Conservation (phyloP, 2,113 vertebrate genomes). For the Anser brachyrhynchus region DNA sequence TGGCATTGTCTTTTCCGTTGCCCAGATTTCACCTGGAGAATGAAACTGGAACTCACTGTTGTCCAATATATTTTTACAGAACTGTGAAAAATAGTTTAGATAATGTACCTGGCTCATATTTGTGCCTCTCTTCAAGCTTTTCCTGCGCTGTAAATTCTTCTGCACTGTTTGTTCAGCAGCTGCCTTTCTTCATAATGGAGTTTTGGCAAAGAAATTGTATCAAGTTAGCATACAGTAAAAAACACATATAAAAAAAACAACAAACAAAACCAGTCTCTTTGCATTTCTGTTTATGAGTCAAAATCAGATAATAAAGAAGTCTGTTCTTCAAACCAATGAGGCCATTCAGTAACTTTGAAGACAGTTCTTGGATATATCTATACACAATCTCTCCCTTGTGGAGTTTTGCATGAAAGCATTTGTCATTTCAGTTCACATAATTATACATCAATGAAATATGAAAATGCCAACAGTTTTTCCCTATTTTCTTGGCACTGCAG, state of each 20-base stretch:
- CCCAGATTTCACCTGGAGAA: not conserved
- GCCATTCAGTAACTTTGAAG: not conserved
- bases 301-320: not conserved
- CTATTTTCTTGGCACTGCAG: not conserved
- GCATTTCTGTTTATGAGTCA: not conserved
- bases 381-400: not conserved
- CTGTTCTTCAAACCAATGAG: not conserved
- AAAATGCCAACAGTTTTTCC: constrained; percentile 4
- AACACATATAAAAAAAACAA: not conserved
- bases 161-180: not conserved
- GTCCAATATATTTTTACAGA: not conserved
- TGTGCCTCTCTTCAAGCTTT: not conserved
- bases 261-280: not conserved
- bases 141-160: not conserved
- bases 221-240: not conserved
- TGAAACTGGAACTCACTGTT: not conserved
- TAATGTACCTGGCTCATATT: not conserved
- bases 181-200: not conserved
- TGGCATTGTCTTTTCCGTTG: not conserved
- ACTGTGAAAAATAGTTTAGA: not conserved
- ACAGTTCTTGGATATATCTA: not conserved
- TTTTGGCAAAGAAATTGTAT: not conserved
- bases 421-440: constrained; percentile 20
- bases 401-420: constrained; percentile 5
- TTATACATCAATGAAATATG: constrained; percentile 11